These are phyloP conservation scores for Elysia crispata DNA, from an alignment of 2,888 invertebrate genomes.

Conservation along the genomic window DNA sequence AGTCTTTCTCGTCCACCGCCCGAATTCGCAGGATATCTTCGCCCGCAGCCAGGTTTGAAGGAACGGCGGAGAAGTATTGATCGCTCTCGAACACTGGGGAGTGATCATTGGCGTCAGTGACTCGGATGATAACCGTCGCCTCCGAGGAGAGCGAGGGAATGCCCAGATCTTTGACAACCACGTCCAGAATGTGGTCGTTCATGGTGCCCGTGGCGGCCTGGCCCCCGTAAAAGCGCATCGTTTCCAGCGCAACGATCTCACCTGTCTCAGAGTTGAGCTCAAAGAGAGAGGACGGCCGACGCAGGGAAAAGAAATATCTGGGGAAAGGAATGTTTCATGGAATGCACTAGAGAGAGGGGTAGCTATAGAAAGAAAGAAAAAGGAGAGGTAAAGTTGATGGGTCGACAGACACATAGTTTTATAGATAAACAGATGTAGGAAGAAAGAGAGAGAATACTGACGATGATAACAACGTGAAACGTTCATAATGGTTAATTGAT, in stretches of 20 bases:
- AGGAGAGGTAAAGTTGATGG: too few relatives aligned
- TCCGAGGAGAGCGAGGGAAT: constrained; percentile 95
- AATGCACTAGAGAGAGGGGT: too few relatives aligned
- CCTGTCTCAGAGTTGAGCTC: constrained; percentile 92
- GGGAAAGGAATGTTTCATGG: too few relatives aligned
- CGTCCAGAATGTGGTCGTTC: constrained; percentile 74
- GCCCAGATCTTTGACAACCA: constrained; percentile 95
- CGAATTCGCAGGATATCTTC: constrained; percentile 85
- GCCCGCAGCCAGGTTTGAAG: constrained; percentile 85
- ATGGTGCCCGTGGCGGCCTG: constrained; percentile 52
- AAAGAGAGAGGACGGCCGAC: constrained; percentile 83
- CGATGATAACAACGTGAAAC: too few relatives aligned
- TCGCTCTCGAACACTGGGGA: constrained; percentile 88
- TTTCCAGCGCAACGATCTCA: constrained; percentile 90
- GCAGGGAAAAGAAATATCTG: constrained; percentile 68
- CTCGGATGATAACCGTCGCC: constrained; percentile 89
- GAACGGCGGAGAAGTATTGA: constrained; percentile 69
- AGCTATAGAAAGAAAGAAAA: too few relatives aligned
- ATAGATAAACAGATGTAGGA: too few relatives aligned
- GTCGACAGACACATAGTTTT: too few relatives aligned
- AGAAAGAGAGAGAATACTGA: too few relatives aligned
- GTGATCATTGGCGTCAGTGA: constrained; percentile 95
- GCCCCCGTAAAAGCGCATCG: constrained; percentile 68
- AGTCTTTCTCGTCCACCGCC: constrained; percentile 81
- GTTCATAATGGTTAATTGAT: too few relatives aligned